Base-by-base conservation (phyloP, 1,140 invertebrate species). In the Tetramorium simillimum region DNA sequence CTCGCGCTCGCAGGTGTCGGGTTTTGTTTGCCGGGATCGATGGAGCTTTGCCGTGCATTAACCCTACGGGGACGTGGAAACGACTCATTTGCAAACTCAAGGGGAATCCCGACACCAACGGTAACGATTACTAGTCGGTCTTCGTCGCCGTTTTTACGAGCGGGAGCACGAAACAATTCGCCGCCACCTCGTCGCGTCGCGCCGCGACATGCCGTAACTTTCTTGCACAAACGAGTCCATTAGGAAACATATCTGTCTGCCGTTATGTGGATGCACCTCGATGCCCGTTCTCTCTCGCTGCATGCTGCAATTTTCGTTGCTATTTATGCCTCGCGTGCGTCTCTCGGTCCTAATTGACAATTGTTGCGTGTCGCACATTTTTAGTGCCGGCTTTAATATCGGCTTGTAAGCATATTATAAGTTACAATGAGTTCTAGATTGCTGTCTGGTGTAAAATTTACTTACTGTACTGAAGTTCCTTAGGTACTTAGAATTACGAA, bases 121-220 rank as follows among this genome's bases (percentile, higher is more conserved):
- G 53, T 43, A 33, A 43, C 28, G 10, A 10, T 16, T n/a, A 18
- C 4, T 7, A 37, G 43, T 75, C 46, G 28, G 56, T 6, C 24
- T 73, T 78, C 37, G 28, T 24, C 46, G 5, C 10, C 43, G 49
- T 33, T 78, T 80, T 75, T 16, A 60, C 87, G 75, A 40, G 43
- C 12, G 63, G 21, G 37, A 70, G 76, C 75, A 76, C 46, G 62
- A 73, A 65, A 84, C 86, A 78, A 87, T 78, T 87, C 75, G 6
- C 58, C 9, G 21, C 37, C 46, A n/a, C 18, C 16, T 43, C 40
- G 72, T 16, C 2, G 14, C 24, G 7, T 4, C 63, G 14, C 3
- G 37, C 12, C 21, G 10, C 46, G 51, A 33, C 53, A 75, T 89
- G 82, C 24, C 28, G 18, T 58, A 81, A 70, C 43, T 77, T 60